phyloP scores from a whole-genome alignment of 2,888 invertebrate genomes.

The Ophioninae sp. region DNA sequence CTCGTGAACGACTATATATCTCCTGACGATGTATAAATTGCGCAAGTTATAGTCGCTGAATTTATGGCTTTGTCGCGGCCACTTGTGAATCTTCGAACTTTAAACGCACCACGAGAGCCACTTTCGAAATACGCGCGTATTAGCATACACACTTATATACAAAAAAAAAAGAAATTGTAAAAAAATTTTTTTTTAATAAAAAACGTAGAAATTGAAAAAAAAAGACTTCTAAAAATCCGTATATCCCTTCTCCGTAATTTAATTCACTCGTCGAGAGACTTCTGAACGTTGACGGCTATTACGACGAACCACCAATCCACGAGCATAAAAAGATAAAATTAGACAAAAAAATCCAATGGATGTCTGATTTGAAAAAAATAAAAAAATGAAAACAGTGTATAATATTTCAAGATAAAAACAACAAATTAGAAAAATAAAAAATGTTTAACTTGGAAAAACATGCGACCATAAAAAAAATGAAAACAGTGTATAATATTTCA shows the following conservation, averaged over 20 bases:
- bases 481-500: too few species aligned
- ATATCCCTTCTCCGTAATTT: background rate
- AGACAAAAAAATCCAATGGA: background rate
- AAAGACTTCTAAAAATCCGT: background rate
- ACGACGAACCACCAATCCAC: background rate
- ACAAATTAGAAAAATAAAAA: background rate
- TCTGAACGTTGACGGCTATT: too few species aligned
- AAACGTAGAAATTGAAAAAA: conserved; percentile 1
- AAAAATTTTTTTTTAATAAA: conserved; percentile 2
- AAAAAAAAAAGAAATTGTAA: background rate
- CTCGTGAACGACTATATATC: conserved; percentile 44
- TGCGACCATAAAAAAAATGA: too few species aligned
- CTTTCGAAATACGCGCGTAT: conserved; percentile 37
- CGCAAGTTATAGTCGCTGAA: conserved; percentile 56
- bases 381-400: too few species aligned
- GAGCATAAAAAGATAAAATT: conserved; percentile 4
- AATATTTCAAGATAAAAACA: too few species aligned
- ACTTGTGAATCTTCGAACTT: conserved; percentile 51
- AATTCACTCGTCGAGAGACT: conserved; percentile 1
- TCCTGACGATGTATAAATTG: conserved; percentile 56
- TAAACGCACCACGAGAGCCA: conserved; percentile 5
- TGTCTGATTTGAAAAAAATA: too few species aligned
- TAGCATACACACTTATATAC: background rate
- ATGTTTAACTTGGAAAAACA: background rate
- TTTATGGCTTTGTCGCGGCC: conserved; percentile 47